Conservation (phyloP, 2,797 vertebrate species). For the Epinephelus awoara region DNA sequence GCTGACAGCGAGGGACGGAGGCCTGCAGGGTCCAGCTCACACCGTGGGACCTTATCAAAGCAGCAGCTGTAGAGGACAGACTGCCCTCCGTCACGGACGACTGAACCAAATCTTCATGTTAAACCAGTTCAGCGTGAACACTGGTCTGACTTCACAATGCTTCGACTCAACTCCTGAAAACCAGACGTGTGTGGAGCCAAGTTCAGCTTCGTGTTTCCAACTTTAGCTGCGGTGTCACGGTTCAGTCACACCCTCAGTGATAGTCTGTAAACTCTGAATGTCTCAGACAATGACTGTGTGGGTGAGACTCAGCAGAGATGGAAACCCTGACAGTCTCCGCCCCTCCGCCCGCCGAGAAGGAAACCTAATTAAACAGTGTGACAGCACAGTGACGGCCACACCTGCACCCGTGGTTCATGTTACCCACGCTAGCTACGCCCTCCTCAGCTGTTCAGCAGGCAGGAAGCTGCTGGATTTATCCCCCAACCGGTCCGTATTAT, state of each 20-base stretch:
- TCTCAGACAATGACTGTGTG: constrained; percentile 55
- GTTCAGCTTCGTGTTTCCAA: constrained; percentile 39
- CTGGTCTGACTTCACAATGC: too few relatives aligned
- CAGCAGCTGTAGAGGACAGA: not conserved
- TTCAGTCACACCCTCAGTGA: constrained; percentile 48
- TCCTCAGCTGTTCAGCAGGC: constrained; percentile 60
- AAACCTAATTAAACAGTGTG: constrained; percentile 68
- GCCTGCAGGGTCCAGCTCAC: constrained; percentile 6
- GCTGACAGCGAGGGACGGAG: not conserved
- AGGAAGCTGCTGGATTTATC: constrained; percentile 8
- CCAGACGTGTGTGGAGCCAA: constrained; percentile 20
- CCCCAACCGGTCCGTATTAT: constrained; percentile 22
- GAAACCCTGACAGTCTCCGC: constrained; percentile 44
- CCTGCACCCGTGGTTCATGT: constrained; percentile 62
- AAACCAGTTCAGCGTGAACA: too few relatives aligned
- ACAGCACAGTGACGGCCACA: constrained; percentile 61
- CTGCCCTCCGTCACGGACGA: constrained; percentile 12
- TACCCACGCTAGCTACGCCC: constrained; percentile 52
- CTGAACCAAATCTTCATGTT: constrained; percentile 1
- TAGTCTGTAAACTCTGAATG: constrained; percentile 13
- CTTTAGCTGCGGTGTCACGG: constrained; percentile 51
- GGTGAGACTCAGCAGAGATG: constrained; percentile 21
- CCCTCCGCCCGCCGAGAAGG: not conserved
- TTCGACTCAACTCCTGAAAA: constrained; percentile 14
- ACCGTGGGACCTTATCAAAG: not conserved